Percentiles rank a stretch among this genome's conserved stretches.
phyloP scores from a whole-genome alignment of 2,888 invertebrate genomes.

The Elysia crispata region DNA sequence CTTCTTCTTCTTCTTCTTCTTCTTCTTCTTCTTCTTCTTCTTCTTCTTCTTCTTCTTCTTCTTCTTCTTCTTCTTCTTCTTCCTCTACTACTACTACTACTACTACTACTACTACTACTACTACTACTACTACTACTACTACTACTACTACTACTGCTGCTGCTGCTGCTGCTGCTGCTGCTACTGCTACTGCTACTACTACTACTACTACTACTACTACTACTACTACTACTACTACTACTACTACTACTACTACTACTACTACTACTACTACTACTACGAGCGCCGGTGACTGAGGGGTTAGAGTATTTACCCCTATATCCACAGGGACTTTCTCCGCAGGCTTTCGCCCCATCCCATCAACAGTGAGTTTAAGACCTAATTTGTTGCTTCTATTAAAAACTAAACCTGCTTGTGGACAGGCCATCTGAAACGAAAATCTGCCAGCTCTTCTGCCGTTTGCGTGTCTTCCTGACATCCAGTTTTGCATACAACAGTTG shows the following conservation, averaged over 20 bases:
- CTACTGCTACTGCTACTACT: neutral
- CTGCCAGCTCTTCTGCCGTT: too few relatives aligned
- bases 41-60: neutral
- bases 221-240: neutral
- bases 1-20: neutral
- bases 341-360: too few relatives aligned
- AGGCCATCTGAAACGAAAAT: too few relatives aligned
- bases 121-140: slow-evolving; percentile 9
- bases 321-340: too few relatives aligned
- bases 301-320: neutral
- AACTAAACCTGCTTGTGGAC: too few relatives aligned
- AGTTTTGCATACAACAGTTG: too few relatives aligned
- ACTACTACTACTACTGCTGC: slow-evolving; percentile 1
- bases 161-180: neutral
- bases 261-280: neutral
- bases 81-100: neutral
- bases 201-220: neutral
- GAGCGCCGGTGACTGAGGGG: too few relatives aligned
- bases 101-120: slow-evolving; percentile 9
- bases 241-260: neutral
- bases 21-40: neutral
- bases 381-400: too few relatives aligned
- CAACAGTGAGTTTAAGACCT: too few relatives aligned
- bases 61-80: neutral
- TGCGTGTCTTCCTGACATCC: too few relatives aligned